Percentiles rank a stretch among this genome's conserved stretches.
Conservation (phyloP, 1,140 invertebrate species). For the Wasmannia auropunctata region DNA sequence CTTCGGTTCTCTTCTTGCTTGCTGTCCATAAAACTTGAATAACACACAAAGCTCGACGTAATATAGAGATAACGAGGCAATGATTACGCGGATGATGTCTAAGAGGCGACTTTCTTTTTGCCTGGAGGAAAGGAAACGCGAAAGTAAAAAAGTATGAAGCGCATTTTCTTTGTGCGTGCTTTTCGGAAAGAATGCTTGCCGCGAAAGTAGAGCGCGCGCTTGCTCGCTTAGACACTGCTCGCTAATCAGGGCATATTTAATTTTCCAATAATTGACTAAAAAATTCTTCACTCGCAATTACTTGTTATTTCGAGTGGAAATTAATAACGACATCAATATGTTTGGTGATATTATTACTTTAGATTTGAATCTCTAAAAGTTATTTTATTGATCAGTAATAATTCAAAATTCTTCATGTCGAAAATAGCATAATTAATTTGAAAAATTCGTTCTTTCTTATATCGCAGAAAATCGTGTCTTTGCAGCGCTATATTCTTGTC, state of each 20-base stretch:
- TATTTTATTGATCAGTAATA: not conserved
- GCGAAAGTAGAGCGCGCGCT: not conserved
- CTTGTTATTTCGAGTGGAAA: not conserved
- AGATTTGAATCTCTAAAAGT: not conserved
- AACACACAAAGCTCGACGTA: not conserved
- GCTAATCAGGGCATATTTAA: not conserved
- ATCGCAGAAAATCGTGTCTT: not conserved
- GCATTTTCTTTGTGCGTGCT: not conserved
- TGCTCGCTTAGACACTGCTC: not conserved
- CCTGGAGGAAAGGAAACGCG: too few species aligned
- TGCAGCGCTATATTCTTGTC: too few species aligned
- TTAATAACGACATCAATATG: not conserved
- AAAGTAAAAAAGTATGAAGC: not conserved
- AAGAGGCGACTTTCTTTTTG: not conserved
- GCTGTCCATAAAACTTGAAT: not conserved
- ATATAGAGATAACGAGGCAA: conserved; percentile 1
- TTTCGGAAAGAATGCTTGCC: not conserved
- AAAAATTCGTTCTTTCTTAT: not conserved
- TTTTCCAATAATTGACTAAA: conserved; percentile 22
- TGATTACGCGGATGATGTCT: conserved; percentile 7
- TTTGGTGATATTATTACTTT: not conserved
- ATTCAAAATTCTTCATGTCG: not conserved
- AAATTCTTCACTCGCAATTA: not conserved
- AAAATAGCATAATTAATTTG: not conserved
- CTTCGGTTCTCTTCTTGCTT: not conserved